Base-by-base conservation (phyloP, 1,140 invertebrate species). In the Goniozus legneri region DNA sequence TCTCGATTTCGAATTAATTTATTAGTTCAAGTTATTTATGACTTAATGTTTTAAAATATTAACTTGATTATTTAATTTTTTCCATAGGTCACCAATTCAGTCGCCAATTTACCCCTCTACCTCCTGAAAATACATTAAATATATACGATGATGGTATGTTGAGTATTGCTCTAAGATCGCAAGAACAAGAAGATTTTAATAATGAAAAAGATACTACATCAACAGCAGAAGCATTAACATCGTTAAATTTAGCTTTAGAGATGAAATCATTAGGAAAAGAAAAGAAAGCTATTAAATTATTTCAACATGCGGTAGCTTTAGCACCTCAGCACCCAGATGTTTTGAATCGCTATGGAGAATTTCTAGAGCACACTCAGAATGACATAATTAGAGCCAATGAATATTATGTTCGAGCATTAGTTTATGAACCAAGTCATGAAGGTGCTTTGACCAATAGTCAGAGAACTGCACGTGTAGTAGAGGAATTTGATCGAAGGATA, bases 241-340 rank as follows among this genome's bases (percentile, higher is more conserved):
- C 91, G 1, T 67, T 96, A 41, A 84, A 90, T 52, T 81, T 91
- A 22, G 93, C 93, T 0, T 60, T 91, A 44, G 89, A 92, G 52
- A 88, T 95, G 83, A 87, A 88, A 65, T 77, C 82, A 38, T 73
- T 80, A 10, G 91, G 91, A 0, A 95, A 95, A 70, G 75, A 81
- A 38, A 86, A 90, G 20, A 95, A 95, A 77, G 92, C 93, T 2
- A 72, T 86, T 4, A 92, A 92, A 70, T 69, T 97, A 16, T 92
- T 95, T 63, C 84, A 90, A 72, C 93, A 97, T 75, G 94, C 95
- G 0, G 80, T 92, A 18, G 88, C 91, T 0, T 74, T 97, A 16
- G 89, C 92, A 13, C 95, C 96, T 0, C 83, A 87, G 54, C 91
- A 97, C 78, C 88, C 94, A 1, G 93, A 97, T 60, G 84, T 97